Base-by-base conservation (phyloP, 2,113 vertebrate species). In the Osmerus mordax region DNA sequence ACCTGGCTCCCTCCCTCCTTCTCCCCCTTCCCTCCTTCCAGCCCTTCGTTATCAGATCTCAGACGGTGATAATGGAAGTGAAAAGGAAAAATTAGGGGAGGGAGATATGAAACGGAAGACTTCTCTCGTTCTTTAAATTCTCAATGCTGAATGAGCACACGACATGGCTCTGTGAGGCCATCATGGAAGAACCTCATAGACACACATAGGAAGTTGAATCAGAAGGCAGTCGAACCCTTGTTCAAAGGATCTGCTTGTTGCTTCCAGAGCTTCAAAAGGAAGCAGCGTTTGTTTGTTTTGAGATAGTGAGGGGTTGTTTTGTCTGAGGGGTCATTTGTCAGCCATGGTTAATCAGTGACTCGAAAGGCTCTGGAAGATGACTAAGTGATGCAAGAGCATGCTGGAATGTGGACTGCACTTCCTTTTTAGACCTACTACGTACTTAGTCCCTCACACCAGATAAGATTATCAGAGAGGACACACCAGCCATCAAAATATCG, bases 61-160 rank as follows among this genome's bases (percentile, higher is more conserved):
- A 82, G 78, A 59, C 84, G 84, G 86, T 84, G 87, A 86, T 83
- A 80, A 81, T 55, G 75, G 81, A 82, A 83, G 80, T 58, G 74
- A 81, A 77, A 71, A 73, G 76, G 58, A 55, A 32, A 67, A 77
- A 75, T 70, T 47, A 51, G 23, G 59, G 62, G 47, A 9, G 41
- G 41, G 9, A 11, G 5, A 12, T 9, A 47, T 11, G 41, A 47
- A 32, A 74, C 41, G 59, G 78, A 79, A 71, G 16, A 60, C 65
- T 58, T 81, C 19, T 59, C 29, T 63, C 19, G 23, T 23, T 29
- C 6, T 12, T 28, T 62, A 28, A 0, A 62, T 18, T 63, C 25
- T 6, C 12, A 3, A 14, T 32, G 1, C 3, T 9, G 21, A 11
- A 61, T 21, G 23, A 61, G 56, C 9, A 2, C 8, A 16, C n/a